Percentiles rank a stretch among this genome's conserved stretches.
Evolutionary conservation across 2,113 vertebrate species (phyloP).

Genomic region (Sakesphorus luctuosus): DNA sequence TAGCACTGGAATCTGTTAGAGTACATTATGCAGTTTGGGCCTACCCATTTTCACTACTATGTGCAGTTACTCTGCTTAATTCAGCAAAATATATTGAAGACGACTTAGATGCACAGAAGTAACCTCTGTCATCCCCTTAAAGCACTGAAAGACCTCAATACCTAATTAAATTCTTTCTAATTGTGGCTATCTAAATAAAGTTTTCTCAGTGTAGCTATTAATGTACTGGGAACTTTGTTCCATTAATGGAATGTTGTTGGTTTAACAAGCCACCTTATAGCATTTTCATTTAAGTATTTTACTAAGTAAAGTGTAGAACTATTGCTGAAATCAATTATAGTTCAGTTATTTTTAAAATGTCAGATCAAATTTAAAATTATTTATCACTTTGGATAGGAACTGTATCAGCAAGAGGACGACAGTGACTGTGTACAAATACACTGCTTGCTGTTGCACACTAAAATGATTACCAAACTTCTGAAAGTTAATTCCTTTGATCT

Average conservation of each 20-base stretch:
- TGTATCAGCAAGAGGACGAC: neutral
- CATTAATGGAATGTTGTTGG: neutral
- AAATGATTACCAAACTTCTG: neutral
- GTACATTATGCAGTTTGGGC: neutral
- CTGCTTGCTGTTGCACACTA: neutral
- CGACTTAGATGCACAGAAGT: neutral
- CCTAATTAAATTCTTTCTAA: neutral
- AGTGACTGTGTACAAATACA: neutral
- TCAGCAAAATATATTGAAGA: neutral
- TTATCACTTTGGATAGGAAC: neutral
- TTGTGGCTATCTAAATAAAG: neutral
- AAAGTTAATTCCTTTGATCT: neutral
- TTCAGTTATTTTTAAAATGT: neutral
- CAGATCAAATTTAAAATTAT: neutral
- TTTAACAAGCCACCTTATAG: neutral
- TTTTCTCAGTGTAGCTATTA: neutral
- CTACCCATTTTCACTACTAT: neutral
- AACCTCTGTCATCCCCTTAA: neutral
- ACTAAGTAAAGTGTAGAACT: neutral
- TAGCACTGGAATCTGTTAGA: neutral
- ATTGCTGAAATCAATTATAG: neutral
- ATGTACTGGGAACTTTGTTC: neutral
- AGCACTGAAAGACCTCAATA: neutral
- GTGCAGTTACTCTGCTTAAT: neutral
- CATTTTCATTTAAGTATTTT: neutral